A percentile compares a stretch with the other conserved stretches of the same genome.
Conservation (phyloP, 1,140 invertebrate genomes). For the Semibalanus balanoides region DNA sequence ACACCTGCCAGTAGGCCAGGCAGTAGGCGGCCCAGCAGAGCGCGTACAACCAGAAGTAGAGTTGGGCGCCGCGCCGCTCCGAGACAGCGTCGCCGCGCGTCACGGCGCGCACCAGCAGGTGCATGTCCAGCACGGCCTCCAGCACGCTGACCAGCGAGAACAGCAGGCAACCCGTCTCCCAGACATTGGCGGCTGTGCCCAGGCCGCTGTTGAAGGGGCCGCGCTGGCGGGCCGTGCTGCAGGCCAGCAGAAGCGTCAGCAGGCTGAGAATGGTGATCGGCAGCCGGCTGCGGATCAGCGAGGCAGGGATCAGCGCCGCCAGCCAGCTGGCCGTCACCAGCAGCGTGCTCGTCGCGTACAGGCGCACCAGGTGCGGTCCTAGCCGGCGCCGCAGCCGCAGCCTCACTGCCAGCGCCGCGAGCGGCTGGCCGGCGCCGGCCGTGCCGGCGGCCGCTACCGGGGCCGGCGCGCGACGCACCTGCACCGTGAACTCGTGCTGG, state of each 20-base stretch:
- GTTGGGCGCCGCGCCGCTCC: background rate
- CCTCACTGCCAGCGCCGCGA: background rate
- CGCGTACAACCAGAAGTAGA: background rate
- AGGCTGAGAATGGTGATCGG: background rate
- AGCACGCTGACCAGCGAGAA: slow-evolving; percentile 1
- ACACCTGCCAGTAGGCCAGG: background rate
- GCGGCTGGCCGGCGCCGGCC: background rate
- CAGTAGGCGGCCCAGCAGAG: background rate
- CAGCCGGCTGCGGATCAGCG: slow-evolving; percentile 1
- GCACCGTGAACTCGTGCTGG: background rate
- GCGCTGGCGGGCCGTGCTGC: background rate
- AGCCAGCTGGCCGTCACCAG: background rate
- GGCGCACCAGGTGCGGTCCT: background rate
- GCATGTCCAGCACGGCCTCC: background rate
- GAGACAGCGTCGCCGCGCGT: no score
- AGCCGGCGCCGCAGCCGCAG: background rate
- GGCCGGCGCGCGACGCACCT: background rate
- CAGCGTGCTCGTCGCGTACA: background rate
- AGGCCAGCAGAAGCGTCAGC: background rate
- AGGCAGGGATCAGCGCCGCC: background rate
- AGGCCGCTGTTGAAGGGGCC: background rate
- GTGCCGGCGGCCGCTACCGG: no score
- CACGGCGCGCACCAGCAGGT: background rate
- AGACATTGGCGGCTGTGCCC: background rate
- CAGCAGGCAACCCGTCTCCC: background rate